Evolutionary conservation across 2,113 vertebrate genomes (phyloP).

Genomic region (Oxyruncus cristatus): DNA sequence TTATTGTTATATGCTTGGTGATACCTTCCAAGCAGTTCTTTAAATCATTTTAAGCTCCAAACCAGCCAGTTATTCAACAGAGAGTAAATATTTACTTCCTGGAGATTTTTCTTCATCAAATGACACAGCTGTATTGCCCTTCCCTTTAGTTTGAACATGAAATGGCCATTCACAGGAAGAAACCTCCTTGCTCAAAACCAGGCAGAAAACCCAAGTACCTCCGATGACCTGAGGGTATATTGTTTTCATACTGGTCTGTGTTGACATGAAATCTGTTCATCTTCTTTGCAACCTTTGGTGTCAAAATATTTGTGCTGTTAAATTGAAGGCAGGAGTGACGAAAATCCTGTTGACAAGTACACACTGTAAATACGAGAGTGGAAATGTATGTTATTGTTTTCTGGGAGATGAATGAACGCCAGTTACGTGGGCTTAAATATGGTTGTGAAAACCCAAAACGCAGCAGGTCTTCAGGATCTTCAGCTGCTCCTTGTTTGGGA

Average conservation of each 20-base stretch:
- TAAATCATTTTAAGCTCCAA: not conserved
- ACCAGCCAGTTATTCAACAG: not conserved
- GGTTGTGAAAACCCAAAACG: not conserved
- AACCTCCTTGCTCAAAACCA: not conserved
- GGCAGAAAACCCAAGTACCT: not conserved
- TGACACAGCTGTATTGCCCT: not conserved
- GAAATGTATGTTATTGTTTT: not conserved
- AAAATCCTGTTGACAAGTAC: not conserved
- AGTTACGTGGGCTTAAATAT: not conserved
- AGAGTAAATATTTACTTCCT: slow-evolving; percentile 7
- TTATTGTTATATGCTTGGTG: not conserved
- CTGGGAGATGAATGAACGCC: not conserved
- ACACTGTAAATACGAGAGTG: fast-evolving
- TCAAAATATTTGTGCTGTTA: not conserved
- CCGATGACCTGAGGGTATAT: not conserved
- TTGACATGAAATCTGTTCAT: not conserved
- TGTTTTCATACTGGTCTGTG: not conserved
- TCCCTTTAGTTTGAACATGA: not conserved
- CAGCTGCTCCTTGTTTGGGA: not conserved
- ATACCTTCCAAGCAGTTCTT: not conserved
- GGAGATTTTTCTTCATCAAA: not conserved
- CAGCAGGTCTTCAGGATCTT: not conserved
- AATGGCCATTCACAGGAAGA: not conserved
- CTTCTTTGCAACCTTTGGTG: not conserved
- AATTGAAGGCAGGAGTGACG: not conserved